Percentiles rank a stretch among this genome's conserved stretches.
phyloP scores from a whole-genome alignment of 2,888 invertebrate genomes.

The Tuberolachnus salignus region DNA sequence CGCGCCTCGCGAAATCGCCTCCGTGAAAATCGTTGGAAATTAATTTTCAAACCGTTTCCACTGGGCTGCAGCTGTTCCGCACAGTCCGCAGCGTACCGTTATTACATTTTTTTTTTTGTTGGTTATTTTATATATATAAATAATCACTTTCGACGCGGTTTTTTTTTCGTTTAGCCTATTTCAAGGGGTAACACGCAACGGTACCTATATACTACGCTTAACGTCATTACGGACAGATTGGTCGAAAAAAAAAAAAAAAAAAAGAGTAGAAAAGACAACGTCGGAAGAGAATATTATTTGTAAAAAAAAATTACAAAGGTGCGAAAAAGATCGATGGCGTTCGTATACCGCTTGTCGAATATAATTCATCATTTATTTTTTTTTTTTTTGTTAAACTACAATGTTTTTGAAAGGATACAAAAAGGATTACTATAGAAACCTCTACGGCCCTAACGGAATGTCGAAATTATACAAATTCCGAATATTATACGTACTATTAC shows the following conservation, averaged over 20 bases:
- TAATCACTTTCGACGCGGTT: too few relatives aligned
- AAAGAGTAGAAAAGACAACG: neutral
- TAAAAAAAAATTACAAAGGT: neutral
- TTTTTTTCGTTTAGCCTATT: too few relatives aligned
- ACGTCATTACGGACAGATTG: neutral
- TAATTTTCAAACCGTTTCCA: constrained; percentile 10
- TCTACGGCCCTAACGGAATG: neutral
- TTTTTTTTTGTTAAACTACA: neutral
- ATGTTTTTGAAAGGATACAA: neutral
- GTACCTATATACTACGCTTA: neutral
- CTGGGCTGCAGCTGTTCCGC: neutral
- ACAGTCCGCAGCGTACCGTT: too few relatives aligned
- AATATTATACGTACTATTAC: too few relatives aligned
- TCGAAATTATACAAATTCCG: too few relatives aligned
- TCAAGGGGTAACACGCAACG: neutral
- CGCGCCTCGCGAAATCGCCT: neutral
- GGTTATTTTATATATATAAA: too few relatives aligned
- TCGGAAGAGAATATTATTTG: constrained; percentile 32
- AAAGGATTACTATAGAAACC: neutral
- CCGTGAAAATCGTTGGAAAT: constrained; percentile 1
- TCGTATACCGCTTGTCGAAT: neutral
- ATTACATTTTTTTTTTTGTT: too few relatives aligned
- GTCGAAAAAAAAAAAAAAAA: neutral
- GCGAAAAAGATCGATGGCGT: constrained; percentile 31
- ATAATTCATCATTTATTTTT: constrained; percentile 19